Evolutionary conservation across 92 coral and sea anemone genomes (phyloP).

Genomic region (Hydrozoanthus gracilis): DNA sequence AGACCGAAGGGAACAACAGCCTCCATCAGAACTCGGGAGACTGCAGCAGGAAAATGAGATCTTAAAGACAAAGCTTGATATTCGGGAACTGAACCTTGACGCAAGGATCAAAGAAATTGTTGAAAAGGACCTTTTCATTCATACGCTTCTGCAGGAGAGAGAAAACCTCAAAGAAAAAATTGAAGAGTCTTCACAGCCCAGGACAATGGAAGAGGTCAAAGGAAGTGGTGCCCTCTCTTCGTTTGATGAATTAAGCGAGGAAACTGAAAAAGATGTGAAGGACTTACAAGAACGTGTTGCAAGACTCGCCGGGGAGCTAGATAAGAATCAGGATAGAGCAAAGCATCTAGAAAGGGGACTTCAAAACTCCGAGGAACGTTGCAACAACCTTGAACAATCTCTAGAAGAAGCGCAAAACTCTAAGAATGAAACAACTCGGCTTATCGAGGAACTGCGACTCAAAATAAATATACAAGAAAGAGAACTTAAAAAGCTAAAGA

Average conservation of each 20-base stretch:
- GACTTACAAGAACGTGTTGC: conserved; percentile 9
- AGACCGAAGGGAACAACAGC: neutral
- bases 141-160: conserved; percentile 23
- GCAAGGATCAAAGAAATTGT: conserved; percentile 53
- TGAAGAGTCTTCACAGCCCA: conserved; percentile 12
- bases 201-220: neutral
- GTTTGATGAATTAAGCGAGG: conserved; percentile 4
- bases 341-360: conserved; percentile 48
- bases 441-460: conserved; percentile 50
- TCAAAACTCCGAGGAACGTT: conserved; percentile 49
- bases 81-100: conserved; percentile 54
- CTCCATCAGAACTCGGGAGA: neutral
- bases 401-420: conserved; percentile 44
- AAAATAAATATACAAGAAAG: conserved; percentile 52
- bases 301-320: conserved; percentile 39
- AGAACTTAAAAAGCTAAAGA: conserved; percentile 62
- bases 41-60: conserved; percentile 52
- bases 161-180: conserved; percentile 14
- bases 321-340: conserved; percentile 58
- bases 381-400: conserved; percentile 39
- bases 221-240: neutral
- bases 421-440: conserved; percentile 25
- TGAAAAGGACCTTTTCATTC: conserved; percentile 51
- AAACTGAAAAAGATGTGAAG: neutral
- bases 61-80: conserved; percentile 42